These are phyloP conservation scores for Mythimna vitellina DNA, from an alignment of 2,888 invertebrate genomes.

Conservation along the genomic window DNA sequence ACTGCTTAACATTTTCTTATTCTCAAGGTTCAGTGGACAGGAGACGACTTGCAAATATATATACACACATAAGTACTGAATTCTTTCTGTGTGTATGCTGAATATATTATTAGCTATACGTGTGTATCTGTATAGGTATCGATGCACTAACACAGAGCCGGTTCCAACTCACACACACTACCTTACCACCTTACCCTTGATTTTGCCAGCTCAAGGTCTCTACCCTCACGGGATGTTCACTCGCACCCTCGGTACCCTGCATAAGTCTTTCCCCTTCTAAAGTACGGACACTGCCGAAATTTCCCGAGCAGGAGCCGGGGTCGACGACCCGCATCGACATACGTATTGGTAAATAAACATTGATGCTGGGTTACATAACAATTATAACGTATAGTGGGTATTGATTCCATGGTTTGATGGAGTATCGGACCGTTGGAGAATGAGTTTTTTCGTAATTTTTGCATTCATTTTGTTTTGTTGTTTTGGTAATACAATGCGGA, in stretches of 20 bases:
- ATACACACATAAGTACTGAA: constrained; percentile 57
- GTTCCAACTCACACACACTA: constrained; percentile 80
- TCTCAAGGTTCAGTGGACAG: constrained; percentile 70
- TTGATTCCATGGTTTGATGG: constrained; percentile 52
- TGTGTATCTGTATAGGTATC: constrained; percentile 61
- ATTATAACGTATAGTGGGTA: constrained; percentile 65
- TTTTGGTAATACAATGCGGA: not conserved
- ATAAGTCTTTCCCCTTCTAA: constrained; percentile 82
- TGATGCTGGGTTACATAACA: constrained; percentile 81
- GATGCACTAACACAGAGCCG: constrained; percentile 75
- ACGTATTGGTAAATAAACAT: constrained; percentile 90
- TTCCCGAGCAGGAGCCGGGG: constrained; percentile 83
- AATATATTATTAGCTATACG: constrained; percentile 61
- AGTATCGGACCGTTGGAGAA: constrained; percentile 11
- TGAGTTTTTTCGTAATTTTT: constrained; percentile 22
- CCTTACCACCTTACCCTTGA: constrained; percentile 87
- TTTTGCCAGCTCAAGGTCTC: constrained; percentile 91
- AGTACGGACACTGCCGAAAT: constrained; percentile 86
- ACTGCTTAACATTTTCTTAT: constrained; percentile 62
- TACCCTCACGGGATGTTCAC: constrained; percentile 82
- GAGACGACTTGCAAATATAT: constrained; percentile 66
- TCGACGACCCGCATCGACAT: constrained; percentile 84
- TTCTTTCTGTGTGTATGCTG: constrained; percentile 69
- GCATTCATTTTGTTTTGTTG: constrained; percentile 1
- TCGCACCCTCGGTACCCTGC: constrained; percentile 75